A percentile compares a stretch with the other conserved stretches of the same genome.
Conservation (phyloP, 2,888 invertebrate genomes). For the Drosophila diplacantha region DNA sequence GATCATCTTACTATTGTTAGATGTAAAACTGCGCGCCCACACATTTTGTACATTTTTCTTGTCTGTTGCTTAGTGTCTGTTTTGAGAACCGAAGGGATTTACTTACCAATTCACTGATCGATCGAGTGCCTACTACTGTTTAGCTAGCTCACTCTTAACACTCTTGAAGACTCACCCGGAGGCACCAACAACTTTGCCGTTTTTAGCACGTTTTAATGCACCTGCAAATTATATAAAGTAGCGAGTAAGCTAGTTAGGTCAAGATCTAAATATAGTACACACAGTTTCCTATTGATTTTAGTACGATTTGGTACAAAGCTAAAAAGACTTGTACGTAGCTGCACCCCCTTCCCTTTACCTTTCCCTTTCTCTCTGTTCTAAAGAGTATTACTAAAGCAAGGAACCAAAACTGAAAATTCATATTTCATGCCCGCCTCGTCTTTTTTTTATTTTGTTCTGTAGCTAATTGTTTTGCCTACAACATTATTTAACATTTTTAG, state of each 20-base stretch:
- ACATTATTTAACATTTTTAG: slow-evolving; percentile 45
- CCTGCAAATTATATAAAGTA: slow-evolving; percentile 43
- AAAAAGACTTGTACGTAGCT: slow-evolving; percentile 37
- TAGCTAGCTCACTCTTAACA: slow-evolving; percentile 33
- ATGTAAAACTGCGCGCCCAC: slow-evolving; percentile 59
- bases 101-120: slow-evolving; percentile 16
- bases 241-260: slow-evolving; percentile 20
- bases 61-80: slow-evolving; percentile 45
- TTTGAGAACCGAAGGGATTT: slow-evolving; percentile 33
- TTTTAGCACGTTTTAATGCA: slow-evolving; percentile 61
- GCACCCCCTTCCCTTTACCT: neutral
- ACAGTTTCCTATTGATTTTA: slow-evolving; percentile 46
- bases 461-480: slow-evolving; percentile 28
- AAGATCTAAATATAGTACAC: slow-evolving; percentile 25
- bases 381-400: slow-evolving; percentile 58
- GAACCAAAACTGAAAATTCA: slow-evolving; percentile 40
- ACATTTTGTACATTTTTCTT: slow-evolving; percentile 52
- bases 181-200: slow-evolving; percentile 58
- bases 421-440: slow-evolving; percentile 3
- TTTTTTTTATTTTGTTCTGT: slow-evolving; percentile 31
- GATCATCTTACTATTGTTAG: slow-evolving; percentile 71
- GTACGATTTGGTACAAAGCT: slow-evolving; percentile 36
- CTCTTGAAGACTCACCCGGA: slow-evolving; percentile 28
- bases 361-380: slow-evolving; percentile 42
- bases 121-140: slow-evolving; percentile 37